A percentile compares a stretch with the other conserved stretches of the same genome.
Evolutionary conservation across 2,113 vertebrate species (phyloP).

Genomic region (Pelodiscus sinensis): DNA sequence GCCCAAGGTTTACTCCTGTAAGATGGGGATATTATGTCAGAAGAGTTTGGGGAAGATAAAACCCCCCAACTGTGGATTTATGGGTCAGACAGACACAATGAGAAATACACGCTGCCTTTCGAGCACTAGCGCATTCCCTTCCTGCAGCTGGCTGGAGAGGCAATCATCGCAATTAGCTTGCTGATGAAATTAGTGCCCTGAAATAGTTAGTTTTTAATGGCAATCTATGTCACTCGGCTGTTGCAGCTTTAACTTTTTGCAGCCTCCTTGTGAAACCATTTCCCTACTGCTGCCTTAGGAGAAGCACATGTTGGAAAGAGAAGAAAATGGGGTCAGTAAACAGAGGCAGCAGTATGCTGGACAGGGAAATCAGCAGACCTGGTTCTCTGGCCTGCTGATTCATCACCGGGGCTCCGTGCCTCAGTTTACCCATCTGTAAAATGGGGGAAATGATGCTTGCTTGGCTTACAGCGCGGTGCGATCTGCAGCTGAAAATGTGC

Average conservation of each 20-base stretch:
- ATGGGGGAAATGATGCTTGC: neutral
- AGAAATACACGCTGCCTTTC: slow-evolving; percentile 47
- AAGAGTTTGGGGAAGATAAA: neutral
- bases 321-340: neutral
- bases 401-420: neutral
- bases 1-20: neutral
- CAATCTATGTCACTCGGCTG: slow-evolving; percentile 36
- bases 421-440: neutral
- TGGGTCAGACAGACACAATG: slow-evolving; percentile 18
- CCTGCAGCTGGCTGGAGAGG: slow-evolving; percentile 66
- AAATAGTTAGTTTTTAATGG: slow-evolving; percentile 61
- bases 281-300: neutral
- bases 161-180: slow-evolving; percentile 50
- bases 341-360: neutral
- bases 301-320: neutral
- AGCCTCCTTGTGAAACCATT: slow-evolving; percentile 8
- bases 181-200: slow-evolving; percentile 67
- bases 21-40: neutral
- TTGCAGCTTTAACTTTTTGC: slow-evolving; percentile 52
- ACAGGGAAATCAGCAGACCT: neutral
- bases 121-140: slow-evolving; percentile 51
- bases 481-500: neutral
- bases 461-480: neutral
- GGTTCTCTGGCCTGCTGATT: no score
- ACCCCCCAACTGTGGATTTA: neutral